A percentile compares a stretch with the other conserved stretches of the same genome.
Evolutionary conservation across 1,140 invertebrate species (phyloP).

Genomic region (Zelostemma sp.): DNA sequence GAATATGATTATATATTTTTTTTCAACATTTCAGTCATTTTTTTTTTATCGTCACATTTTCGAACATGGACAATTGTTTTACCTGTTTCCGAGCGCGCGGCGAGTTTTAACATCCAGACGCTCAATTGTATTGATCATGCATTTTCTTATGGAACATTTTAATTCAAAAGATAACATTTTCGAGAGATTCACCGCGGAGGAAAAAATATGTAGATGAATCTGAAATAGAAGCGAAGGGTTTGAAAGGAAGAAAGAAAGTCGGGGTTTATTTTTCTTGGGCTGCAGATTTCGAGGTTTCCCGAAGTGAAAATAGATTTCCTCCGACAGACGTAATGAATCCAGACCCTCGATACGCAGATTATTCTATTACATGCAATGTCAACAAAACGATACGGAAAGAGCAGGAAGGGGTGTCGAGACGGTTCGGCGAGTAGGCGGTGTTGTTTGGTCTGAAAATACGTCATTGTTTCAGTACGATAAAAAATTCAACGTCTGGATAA

Average conservation of each 20-base stretch:
- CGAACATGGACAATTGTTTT: too few species aligned
- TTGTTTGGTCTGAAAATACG: constrained; percentile 67
- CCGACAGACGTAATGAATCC: constrained; percentile 2
- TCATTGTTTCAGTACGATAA: constrained; percentile 65
- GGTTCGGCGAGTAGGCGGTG: constrained; percentile 10
- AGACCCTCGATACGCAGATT: constrained; percentile 49
- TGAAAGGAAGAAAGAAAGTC: background rate
- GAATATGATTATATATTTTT: too few species aligned
- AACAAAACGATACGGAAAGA: constrained; percentile 49
- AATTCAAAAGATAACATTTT: too few species aligned
- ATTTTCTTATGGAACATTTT: too few species aligned
- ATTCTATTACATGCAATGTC: constrained; percentile 64
- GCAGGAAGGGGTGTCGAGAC: constrained; percentile 9
- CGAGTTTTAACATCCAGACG: too few species aligned
- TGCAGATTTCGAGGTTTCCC: background rate
- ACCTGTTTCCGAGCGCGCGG: too few species aligned
- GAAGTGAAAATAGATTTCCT: background rate
- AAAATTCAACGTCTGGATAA: constrained; percentile 67
- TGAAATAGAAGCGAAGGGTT: background rate
- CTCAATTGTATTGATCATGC: too few species aligned
- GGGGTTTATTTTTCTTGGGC: background rate
- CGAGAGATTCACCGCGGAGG: background rate
- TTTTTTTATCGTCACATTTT: too few species aligned
- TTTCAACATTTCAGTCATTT: too few species aligned
- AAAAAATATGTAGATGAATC: background rate